A percentile compares a stretch with the other conserved stretches of the same genome.
Evolutionary conservation across 2,113 vertebrate genomes (phyloP).

Genomic region (Pongo abelii): DNA sequence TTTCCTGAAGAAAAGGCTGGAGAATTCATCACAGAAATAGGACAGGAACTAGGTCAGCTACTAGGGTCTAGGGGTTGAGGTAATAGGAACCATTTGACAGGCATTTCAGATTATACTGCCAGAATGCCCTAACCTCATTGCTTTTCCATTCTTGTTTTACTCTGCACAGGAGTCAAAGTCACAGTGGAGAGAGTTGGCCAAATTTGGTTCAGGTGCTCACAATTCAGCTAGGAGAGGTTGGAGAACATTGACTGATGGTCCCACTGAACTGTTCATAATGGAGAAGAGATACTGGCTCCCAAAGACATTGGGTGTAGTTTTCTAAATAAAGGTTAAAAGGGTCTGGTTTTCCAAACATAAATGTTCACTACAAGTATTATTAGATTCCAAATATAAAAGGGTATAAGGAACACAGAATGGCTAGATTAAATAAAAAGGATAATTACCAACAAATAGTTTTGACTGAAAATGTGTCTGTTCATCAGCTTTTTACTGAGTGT

Average conservation of each 20-base stretch:
- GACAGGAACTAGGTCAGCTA: neutral
- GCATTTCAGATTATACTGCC: neutral
- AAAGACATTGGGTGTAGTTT: neutral
- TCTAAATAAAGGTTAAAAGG: neutral
- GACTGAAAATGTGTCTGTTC: neutral
- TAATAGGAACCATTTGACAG: neutral
- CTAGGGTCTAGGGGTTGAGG: neutral
- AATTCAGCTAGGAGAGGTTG: neutral
- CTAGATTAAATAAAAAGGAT: neutral
- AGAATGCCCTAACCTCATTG: neutral
- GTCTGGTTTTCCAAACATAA: neutral
- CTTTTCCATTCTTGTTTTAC: neutral
- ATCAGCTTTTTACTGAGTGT: conserved; percentile 8
- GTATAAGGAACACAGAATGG: neutral
- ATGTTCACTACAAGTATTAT: neutral
- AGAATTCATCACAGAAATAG: neutral
- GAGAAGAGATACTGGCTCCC: neutral
- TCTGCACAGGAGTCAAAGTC: neutral
- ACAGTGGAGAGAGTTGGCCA: neutral
- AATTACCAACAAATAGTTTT: neutral
- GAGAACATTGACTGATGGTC: neutral
- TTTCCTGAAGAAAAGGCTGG: neutral
- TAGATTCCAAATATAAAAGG: neutral
- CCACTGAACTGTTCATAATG: neutral
- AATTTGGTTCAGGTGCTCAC: neutral